Evolutionary conservation across 2,113 vertebrate species (phyloP).

Genomic region (Pithys albifrons): DNA sequence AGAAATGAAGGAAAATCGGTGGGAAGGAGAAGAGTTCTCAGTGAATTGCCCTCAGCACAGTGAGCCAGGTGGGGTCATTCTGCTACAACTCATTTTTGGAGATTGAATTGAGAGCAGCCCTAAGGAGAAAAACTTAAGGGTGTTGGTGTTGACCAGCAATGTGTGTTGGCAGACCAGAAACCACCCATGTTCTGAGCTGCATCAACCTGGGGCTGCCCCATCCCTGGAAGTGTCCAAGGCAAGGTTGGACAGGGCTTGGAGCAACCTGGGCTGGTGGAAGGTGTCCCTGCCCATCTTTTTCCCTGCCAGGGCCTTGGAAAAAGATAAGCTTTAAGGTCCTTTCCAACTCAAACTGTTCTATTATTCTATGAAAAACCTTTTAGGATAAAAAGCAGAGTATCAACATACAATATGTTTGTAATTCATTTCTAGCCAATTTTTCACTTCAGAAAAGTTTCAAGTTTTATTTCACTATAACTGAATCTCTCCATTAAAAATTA

Average conservation of each 20-base stretch:
- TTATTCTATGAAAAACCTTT: background rate
- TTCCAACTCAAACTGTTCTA: background rate
- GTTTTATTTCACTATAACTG: background rate
- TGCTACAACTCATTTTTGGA: background rate
- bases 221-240: background rate
- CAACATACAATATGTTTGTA: background rate
- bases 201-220: background rate
- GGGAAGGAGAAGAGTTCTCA: background rate
- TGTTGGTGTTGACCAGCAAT: background rate
- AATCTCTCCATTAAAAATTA: background rate
- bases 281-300: background rate
- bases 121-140: background rate
- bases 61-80: background rate
- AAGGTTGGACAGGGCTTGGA: background rate
- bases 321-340: background rate
- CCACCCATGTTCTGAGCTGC: background rate
- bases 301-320: background rate
- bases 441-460: background rate
- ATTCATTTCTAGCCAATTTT: background rate
- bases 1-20: accelerated
- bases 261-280: background rate
- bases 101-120: background rate
- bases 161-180: background rate
- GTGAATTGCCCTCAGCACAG: background rate
- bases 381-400: background rate